phyloP scores from a whole-genome alignment of 2,797 vertebrate species.

The Lophotriccus pileatus region DNA sequence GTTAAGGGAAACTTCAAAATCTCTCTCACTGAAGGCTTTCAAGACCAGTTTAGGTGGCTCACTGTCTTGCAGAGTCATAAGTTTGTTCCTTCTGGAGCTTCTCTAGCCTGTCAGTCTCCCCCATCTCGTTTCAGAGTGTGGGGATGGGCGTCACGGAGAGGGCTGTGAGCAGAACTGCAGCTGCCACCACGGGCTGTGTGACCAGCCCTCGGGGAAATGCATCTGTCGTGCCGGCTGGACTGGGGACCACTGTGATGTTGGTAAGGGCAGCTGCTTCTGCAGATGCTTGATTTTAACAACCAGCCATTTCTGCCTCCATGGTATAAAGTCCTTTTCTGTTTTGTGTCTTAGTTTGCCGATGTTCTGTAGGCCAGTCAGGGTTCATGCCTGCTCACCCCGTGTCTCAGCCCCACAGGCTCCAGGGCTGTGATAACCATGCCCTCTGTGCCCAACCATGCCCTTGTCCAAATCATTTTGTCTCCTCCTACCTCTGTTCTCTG shows the following conservation, averaged over 20 bases:
- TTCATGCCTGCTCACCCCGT: accelerated
- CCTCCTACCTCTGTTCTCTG: not conserved
- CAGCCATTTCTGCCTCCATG: not conserved
- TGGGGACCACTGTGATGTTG: conserved; percentile 13
- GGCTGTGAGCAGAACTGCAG: conserved; percentile 42
- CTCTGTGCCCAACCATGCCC: not conserved
- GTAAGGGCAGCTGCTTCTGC: not conserved
- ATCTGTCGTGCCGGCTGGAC: conserved; percentile 16
- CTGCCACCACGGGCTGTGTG: conserved; percentile 44
- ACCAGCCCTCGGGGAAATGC: not conserved
- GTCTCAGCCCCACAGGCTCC: not conserved
- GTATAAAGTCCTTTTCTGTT: not conserved
- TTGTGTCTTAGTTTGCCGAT: not conserved
- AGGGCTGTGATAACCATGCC: too few relatives aligned
- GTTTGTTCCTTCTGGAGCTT: not conserved
- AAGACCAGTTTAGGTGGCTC: not conserved
- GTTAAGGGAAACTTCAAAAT: not conserved
- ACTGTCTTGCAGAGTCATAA: not conserved
- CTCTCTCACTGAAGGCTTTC: not conserved
- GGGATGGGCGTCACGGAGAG: not conserved
- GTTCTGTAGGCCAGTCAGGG: not conserved
- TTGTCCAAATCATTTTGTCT: not conserved
- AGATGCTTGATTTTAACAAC: not conserved
- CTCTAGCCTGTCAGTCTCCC: not conserved
- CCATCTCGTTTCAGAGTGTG: not conserved